Evolutionary conservation across 1,140 invertebrate species (phyloP), one percentile per base, ranked within the genome.

Genomic region (Pseudomyrmex flavicornis): DNA sequence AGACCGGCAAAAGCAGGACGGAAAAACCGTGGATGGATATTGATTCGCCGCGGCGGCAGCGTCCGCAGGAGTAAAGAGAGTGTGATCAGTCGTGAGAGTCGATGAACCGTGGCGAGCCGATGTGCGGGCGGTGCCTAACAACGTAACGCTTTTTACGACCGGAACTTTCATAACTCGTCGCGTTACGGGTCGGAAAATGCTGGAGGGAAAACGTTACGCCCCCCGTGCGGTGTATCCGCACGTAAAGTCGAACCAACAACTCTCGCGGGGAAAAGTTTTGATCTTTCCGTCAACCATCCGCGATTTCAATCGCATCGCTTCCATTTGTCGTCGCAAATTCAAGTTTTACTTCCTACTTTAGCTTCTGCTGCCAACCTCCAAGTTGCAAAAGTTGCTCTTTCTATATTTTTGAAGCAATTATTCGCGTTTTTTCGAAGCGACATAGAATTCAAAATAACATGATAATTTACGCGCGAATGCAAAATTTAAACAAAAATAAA

Each of bases 61-160:
- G 17, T 44, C 26, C 65, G 59, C 80, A 83, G 44, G 48, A 76
- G 82, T 66, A 84, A 85, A 85, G 82, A 84, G 82, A 84, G 61
- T 84, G 85, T 84, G 85, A 86, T 86, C 85, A 77, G 46, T 84
- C 85, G 82, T 86, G 74, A 86, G 84, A 80, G 66, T 74, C 82
- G 74, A 84, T 84, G 85, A 84, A 74, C 82, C 82, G 50, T 86
- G 62, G 22, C 44, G 74, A 58, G 73, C 20, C 48, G 0, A 7
- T 54, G 48, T 54, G 22, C 50, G 50, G 22, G 22, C 50, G 68
- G 22, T 26, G 22, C 20, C 65, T 48, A 79, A 79, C 76, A 44
- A 52, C 62, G 35, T n/a, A 46, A 73, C 17, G 54, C 72, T 54
- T 79, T 79, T 79, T 79, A 79, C 54, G 50, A 17, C 26, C 63